Conservation (phyloP, 2,113 vertebrate genomes). For the Cottus gobio region DNA sequence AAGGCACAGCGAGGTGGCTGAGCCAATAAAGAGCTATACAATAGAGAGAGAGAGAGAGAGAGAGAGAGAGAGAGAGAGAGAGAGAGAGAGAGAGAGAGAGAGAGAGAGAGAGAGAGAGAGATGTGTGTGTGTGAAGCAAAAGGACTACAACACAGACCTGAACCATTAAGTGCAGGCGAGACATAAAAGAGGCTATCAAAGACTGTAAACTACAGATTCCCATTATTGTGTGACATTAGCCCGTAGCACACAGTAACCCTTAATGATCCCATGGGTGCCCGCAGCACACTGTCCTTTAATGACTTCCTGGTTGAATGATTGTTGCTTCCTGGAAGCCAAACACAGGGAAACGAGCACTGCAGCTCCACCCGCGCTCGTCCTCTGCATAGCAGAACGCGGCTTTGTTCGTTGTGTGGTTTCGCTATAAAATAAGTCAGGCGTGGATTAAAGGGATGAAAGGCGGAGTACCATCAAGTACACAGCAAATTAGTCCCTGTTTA, state of each 20-base stretch:
- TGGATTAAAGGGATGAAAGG: constrained; percentile 22
- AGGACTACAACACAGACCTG: constrained; percentile 48
- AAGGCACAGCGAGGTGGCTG: constrained; percentile 50
- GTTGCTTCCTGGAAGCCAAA: constrained; percentile 50
- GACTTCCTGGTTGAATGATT: constrained; percentile 63
- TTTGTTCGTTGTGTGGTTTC: background rate
- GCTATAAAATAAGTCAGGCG: background rate
- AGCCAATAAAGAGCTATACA: constrained; percentile 59
- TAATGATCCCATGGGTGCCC: constrained; percentile 63
- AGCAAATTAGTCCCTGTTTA: constrained; percentile 48
- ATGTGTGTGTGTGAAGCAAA: constrained; percentile 33
- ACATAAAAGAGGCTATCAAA: constrained; percentile 75
- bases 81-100: constrained; percentile 42
- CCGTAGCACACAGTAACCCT: constrained; percentile 65
- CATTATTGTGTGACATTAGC: constrained; percentile 77
- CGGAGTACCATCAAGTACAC: constrained; percentile 38
- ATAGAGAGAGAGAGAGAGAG: constrained; percentile 43
- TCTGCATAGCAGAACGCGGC: background rate
- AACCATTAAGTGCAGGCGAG: constrained; percentile 48
- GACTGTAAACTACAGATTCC: constrained; percentile 68
- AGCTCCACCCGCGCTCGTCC: constrained; percentile 2
- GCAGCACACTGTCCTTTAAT: constrained; percentile 64
- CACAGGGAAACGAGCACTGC: background rate
- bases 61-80: constrained; percentile 33
- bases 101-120: constrained; percentile 34